Conservation (phyloP, 2,113 vertebrate genomes). For the Capreolus pygargus region DNA sequence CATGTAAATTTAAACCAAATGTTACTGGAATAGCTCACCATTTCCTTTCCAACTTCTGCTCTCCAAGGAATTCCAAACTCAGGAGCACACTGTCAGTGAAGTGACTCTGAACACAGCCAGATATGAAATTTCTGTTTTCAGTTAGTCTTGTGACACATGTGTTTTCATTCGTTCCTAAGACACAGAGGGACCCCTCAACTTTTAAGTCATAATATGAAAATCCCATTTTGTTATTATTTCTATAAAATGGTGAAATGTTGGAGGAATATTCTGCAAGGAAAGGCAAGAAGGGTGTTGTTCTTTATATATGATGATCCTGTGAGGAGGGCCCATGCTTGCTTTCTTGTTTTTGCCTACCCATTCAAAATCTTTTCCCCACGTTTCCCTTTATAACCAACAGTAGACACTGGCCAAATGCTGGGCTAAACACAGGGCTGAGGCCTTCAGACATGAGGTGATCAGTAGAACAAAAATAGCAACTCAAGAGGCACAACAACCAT, state of each 20-base stretch:
- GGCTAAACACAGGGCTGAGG: not conserved
- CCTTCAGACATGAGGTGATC: not conserved
- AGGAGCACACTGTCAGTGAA: constrained; percentile 59
- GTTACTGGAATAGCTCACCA: constrained; percentile 47
- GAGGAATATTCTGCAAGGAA: constrained; percentile 2
- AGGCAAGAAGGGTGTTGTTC: constrained; percentile 7
- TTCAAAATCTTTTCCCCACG: not conserved
- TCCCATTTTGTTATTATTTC: constrained; percentile 71
- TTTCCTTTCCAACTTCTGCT: constrained; percentile 60
- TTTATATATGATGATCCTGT: not conserved
- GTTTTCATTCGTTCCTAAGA: constrained; percentile 71
- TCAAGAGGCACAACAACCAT: not conserved
- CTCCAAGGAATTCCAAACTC: constrained; percentile 59
- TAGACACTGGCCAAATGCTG: not conserved
- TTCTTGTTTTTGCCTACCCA: not conserved
- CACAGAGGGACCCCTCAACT: constrained; percentile 38
- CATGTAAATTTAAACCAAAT: constrained; percentile 75
- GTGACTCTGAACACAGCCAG: constrained; percentile 40
- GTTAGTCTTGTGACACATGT: constrained; percentile 64
- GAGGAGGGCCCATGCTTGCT: not conserved
- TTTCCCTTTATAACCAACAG: not conserved
- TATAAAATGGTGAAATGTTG: constrained; percentile 68
- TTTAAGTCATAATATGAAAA: constrained; percentile 76
- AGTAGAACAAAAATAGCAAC: not conserved
- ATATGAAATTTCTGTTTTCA: constrained; percentile 76